Base-by-base conservation (phyloP, 2,888 invertebrate species). In the Marasmarcha lunaedactyla region DNA sequence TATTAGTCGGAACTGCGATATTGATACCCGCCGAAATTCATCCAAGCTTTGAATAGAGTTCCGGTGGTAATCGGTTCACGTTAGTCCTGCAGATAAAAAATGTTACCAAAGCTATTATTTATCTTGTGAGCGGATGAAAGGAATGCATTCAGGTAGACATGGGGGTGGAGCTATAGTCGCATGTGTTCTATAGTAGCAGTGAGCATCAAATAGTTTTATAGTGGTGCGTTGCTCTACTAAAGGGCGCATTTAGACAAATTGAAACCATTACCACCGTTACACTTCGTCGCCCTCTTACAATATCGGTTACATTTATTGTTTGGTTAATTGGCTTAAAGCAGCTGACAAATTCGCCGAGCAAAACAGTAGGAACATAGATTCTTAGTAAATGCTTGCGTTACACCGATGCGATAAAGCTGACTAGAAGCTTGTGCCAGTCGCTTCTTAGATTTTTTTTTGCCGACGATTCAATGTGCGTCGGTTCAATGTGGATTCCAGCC, bases 1-100 rank as follows among this genome's bases (percentile, higher is more conserved):
- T 69, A 72, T 71, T 70, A 73, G 70, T 73, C 73, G 74, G 72
- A 78, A 76, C 76, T 74, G 63, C 60, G 76, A 72, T 71, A 79
- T 60, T 63, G 76, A 81, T 78, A 77, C 67, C 63, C 51, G 61
- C 60, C 57, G 63, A 68, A 69, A 71, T 69, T 67, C 70, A 71
- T 68, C 64, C 60, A 57, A 60, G 69, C 63, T 71, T 78, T 81
- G 77, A 78, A 58, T 60, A 51, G 51, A 71, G 71, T 71, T 77
- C 79, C 81, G 77, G 68, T 67, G 61, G 68, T 76, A 71, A 78
- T 71, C 68, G 66, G 49, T 67, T 63, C 50, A 74, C 68, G 67
- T 65, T 73, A 62, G 57, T 58, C 46, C 50, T 49, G 44, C 57
- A 59, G 53, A 59, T 58, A 70, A 72, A 71, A 74, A 70, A 63